phyloP scores from a whole-genome alignment of 2,113 vertebrate species.

The Dipodomys stephensi region DNA sequence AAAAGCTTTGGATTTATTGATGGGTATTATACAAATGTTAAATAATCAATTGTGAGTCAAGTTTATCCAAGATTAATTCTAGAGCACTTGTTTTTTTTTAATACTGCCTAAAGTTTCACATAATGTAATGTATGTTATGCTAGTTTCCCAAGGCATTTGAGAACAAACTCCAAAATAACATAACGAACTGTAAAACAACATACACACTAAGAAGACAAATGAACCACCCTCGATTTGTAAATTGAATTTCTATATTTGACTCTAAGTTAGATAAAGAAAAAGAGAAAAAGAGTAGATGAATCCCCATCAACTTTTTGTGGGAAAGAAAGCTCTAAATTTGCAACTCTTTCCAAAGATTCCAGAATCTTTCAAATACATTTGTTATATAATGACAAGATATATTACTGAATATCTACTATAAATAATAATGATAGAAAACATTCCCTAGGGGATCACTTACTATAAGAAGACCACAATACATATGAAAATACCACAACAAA shows the following conservation, averaged over 20 bases:
- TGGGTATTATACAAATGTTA: conserved; percentile 9
- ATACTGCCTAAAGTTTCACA: not conserved
- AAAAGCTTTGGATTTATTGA: not conserved
- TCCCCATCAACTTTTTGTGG: not conserved
- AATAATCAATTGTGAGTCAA: not conserved
- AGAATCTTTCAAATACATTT: not conserved
- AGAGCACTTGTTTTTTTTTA: not conserved
- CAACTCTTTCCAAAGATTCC: not conserved
- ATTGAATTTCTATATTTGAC: not conserved
- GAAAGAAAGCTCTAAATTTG: not conserved
- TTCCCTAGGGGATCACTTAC: not conserved
- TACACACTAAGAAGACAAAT: not conserved
- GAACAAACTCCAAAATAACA: not conserved
- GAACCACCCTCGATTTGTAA: not conserved
- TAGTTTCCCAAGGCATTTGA: not conserved
- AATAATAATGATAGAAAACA: not conserved
- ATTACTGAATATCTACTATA: not conserved
- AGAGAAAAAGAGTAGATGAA: not conserved
- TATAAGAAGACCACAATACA: not conserved
- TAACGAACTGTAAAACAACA: not conserved
- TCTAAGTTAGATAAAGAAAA: not conserved
- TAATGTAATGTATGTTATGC: not conserved
- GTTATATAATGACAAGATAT: not conserved
- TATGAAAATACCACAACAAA: not conserved
- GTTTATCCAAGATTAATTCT: not conserved